Evolutionary conservation across 1,140 invertebrate genomes (phyloP).

Genomic region (Heliconius nattereri): DNA sequence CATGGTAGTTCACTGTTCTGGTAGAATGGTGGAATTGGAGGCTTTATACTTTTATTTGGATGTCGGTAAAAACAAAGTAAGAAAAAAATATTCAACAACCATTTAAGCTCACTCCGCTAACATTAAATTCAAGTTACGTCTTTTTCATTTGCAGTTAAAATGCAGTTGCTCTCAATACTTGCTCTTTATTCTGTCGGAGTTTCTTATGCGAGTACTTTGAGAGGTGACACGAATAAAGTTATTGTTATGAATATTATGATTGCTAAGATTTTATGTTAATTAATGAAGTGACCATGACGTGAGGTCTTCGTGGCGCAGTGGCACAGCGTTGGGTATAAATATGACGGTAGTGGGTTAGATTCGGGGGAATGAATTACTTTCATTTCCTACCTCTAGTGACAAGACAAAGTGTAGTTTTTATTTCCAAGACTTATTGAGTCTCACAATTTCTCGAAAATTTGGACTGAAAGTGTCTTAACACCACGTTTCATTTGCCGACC

Average conservation of each 20-base stretch:
- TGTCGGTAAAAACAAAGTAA: background rate
- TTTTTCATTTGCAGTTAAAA: conserved; percentile 3
- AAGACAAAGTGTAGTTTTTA: no score
- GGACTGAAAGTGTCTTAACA: no score
- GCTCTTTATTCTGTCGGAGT: background rate
- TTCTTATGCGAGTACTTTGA: conserved; percentile 1
- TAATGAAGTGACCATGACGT: background rate
- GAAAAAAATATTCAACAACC: background rate
- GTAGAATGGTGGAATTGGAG: background rate
- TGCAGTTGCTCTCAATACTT: conserved; percentile 10
- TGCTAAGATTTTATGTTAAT: background rate
- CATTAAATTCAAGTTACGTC: conserved; percentile 9
- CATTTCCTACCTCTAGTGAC: no score
- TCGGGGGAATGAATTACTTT: no score
- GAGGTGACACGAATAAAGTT: conserved; percentile 5
- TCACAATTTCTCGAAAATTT: no score
- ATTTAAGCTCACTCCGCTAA: background rate
- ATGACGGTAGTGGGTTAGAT: no score
- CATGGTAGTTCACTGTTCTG: no score
- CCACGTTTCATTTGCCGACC: no score
- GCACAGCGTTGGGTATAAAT: no score
- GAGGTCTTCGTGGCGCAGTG: no score
- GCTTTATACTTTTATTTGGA: background rate
- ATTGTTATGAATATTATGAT: conserved; percentile 7
- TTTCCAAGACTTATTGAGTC: no score